A percentile compares a stretch with the other conserved stretches of the same genome.
Evolutionary conservation across 2,888 invertebrate genomes (phyloP).

Genomic region (Perdita meconis): DNA sequence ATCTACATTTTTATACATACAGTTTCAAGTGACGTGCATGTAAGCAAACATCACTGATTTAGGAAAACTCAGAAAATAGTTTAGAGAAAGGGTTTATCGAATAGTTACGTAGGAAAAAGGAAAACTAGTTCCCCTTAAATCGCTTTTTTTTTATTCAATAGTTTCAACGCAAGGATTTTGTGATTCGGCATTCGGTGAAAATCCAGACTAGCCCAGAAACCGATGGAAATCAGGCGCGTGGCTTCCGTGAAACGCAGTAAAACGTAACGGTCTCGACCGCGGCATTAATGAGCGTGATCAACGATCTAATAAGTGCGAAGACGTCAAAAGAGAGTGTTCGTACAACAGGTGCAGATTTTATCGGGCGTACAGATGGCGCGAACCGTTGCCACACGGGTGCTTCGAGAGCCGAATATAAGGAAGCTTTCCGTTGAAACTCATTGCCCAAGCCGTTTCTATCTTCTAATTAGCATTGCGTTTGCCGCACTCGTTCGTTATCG

Average conservation of each 20-base stretch:
- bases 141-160: slow-evolving; percentile 13
- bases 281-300: slow-evolving; percentile 67
- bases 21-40: too few relatives aligned
- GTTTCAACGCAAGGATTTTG: slow-evolving; percentile 8
- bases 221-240: slow-evolving; percentile 58
- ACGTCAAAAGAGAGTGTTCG: slow-evolving; percentile 50
- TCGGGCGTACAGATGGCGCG: slow-evolving; percentile 69
- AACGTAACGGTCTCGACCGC: slow-evolving; percentile 49
- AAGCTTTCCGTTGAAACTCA: slow-evolving; percentile 51
- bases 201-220: slow-evolving; percentile 28
- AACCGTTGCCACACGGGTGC: slow-evolving; percentile 64
- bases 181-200: slow-evolving; percentile 38
- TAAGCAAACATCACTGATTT: too few relatives aligned
- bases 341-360: slow-evolving; percentile 70
- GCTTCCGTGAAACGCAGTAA: slow-evolving; percentile 55
- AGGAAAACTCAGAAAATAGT: neutral
- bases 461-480: slow-evolving; percentile 63
- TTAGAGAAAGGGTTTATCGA: too few relatives aligned
- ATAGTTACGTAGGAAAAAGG: too few relatives aligned
- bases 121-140: too few relatives aligned
- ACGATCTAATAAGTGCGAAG: slow-evolving; percentile 68
- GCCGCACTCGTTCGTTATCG: slow-evolving; percentile 58
- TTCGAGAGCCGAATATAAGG: slow-evolving; percentile 51
- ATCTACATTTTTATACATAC: too few relatives aligned
- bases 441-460: slow-evolving; percentile 48